Evolutionary conservation across 2,797 vertebrate species (phyloP).

Genomic region (Clamator glandarius): DNA sequence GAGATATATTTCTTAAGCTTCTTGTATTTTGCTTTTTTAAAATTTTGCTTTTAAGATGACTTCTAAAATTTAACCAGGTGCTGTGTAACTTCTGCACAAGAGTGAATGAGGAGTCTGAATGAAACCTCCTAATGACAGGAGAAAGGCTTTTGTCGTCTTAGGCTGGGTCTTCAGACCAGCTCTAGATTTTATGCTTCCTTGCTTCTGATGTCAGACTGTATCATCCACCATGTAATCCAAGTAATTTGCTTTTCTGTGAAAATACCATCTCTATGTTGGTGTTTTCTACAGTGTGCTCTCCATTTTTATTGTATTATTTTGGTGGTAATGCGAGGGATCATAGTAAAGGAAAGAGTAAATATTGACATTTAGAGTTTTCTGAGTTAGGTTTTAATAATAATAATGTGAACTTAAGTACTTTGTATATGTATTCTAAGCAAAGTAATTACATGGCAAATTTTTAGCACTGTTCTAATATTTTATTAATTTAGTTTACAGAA

Average conservation of each 20-base stretch:
- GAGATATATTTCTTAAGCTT: background rate
- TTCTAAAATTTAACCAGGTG: background rate
- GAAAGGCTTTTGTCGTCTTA: background rate
- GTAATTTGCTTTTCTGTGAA: background rate
- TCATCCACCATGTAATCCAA: background rate
- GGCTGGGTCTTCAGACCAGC: background rate
- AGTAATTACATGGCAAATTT: background rate
- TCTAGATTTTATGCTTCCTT: background rate
- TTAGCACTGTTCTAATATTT: background rate
- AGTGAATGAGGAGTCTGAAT: background rate
- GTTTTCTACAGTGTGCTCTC: background rate
- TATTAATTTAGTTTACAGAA: background rate
- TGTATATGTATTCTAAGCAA: background rate
- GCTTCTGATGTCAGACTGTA: background rate
- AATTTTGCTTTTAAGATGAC: background rate
- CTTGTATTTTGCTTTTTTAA: background rate
- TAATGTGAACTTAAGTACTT: background rate
- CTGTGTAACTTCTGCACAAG: background rate
- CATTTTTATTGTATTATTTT: background rate
- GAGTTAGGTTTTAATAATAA: background rate
- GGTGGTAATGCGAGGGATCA: background rate
- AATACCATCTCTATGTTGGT: background rate
- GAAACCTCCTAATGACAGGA: background rate
- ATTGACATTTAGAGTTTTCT: background rate
- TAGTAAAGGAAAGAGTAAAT: background rate